A percentile compares a stretch with the other conserved stretches of the same genome.
phyloP scores from a whole-genome alignment of 2,113 vertebrate species.

The Phainopepla nitens region DNA sequence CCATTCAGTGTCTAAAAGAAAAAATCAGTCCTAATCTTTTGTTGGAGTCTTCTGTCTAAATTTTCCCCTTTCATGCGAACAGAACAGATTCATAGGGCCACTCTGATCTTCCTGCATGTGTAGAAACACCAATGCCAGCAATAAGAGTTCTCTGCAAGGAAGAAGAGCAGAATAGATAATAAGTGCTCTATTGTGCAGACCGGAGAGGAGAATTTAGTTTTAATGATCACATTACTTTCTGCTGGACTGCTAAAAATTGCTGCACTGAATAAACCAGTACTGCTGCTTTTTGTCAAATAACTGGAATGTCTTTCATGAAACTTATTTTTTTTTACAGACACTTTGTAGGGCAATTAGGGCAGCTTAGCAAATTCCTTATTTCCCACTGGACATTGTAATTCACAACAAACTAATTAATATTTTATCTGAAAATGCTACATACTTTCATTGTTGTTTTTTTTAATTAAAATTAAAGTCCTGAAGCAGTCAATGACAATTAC shows the following conservation, averaged over 20 bases:
- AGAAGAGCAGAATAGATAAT: not conserved
- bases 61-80: not conserved
- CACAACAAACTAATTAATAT: slow-evolving; percentile 35
- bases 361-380: slow-evolving; percentile 6
- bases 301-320: not conserved
- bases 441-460: slow-evolving; percentile 25
- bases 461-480: slow-evolving; percentile 24
- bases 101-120: not conserved
- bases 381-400: slow-evolving; percentile 3
- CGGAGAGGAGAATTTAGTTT: slow-evolving; percentile 12
- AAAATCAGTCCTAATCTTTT: not conserved
- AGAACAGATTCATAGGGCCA: not conserved
- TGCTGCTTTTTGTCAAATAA: not conserved
- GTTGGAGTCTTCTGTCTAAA: not conserved
- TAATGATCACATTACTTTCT: slow-evolving; percentile 30
- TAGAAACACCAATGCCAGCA: not conserved
- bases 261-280: not conserved
- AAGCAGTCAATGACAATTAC: not conserved
- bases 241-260: not conserved
- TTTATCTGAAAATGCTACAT: not conserved
- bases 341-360: not conserved
- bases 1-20: not conserved
- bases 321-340: not conserved
- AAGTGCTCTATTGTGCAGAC: not conserved
- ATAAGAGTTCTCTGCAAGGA: not conserved